Evolutionary conservation across 2,797 vertebrate species (phyloP), one percentile per base, ranked within the genome.

Genomic region (Anabas testudineus): DNA sequence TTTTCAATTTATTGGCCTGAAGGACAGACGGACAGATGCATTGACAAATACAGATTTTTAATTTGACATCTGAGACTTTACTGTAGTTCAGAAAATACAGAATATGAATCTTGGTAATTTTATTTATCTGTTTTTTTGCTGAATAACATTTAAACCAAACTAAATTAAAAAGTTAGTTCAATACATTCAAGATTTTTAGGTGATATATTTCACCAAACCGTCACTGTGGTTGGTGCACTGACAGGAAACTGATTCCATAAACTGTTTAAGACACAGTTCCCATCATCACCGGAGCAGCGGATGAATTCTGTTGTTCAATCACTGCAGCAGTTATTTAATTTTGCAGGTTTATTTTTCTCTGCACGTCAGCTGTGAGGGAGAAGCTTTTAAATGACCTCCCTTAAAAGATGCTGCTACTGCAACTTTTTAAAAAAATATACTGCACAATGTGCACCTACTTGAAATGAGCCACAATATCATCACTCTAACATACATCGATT

Each of bases 1-100:
- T 96, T 66, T 95, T 96, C 84, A 96, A 87, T 63, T 96, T 96
- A 62, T 96, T 96, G 73, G 95, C 95, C 95, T 96, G 71, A 60
- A 67, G 59, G 26, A 76, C 28, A 49, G 14, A 71, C 8, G 58
- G 2, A 19, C 18, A 19, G 5, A 43, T 28, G 61, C 2, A 16
- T 7, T 16, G 15, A 46, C 4, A 13, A 36, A 18, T 39, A 46
- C 39, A 62, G 18, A 32, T 13, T 8, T n/a, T 43, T 0, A 0
- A 9, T 5, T 53, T 2, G 2, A 10, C 18, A 21, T 30, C 57
- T 58, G 13, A 21, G 47, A 26, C 19, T 24, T 16, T 26, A 34
- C 34, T 36, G 34, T 36, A 36, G 34, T 39, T 14, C 15, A 39
- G 37, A 39, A 39, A 16, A 18, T 34, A 10, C 34, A 15, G 28